These are phyloP conservation scores for Lepeophtheirus nordmannii DNA, from an alignment of 2,888 invertebrate genomes.

Conservation along the genomic window DNA sequence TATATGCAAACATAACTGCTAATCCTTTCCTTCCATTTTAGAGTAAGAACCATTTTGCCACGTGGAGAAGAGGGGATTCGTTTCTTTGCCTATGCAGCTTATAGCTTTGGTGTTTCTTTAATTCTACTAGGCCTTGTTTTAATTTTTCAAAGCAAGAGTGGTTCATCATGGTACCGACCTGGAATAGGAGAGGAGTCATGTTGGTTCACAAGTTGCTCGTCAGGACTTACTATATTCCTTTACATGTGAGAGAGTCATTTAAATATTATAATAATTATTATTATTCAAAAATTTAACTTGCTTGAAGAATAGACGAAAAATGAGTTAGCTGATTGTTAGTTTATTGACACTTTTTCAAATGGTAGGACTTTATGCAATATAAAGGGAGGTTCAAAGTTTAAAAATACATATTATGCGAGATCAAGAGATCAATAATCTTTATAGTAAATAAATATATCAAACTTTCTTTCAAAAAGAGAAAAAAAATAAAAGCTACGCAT, in stretches of 20 bases:
- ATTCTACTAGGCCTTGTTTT: neutral
- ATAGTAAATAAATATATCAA: too few species aligned
- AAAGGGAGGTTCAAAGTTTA: too few species aligned
- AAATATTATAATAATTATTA: neutral
- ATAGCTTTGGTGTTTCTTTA: slow-evolving; percentile 4
- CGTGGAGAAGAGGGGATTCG: neutral
- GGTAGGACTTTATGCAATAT: too few species aligned
- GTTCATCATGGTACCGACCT: slow-evolving; percentile 4
- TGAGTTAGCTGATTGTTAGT: too few species aligned
- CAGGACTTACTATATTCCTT: neutral
- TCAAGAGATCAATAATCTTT: too few species aligned
- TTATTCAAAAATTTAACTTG: too few species aligned
- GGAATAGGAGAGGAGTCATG: slow-evolving; percentile 20
- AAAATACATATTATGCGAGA: too few species aligned
- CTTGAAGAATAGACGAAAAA: too few species aligned
- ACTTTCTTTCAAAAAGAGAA: too few species aligned
- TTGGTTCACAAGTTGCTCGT: slow-evolving; percentile 20
- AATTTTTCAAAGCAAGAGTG: neutral
- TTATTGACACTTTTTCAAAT: too few species aligned
- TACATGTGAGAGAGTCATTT: slow-evolving; percentile 2
- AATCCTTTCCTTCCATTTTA: neutral
- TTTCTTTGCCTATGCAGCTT: neutral
- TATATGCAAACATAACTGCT: too few species aligned
- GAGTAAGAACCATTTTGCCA: slow-evolving; percentile 8
- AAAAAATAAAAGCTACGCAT: too few species aligned